Base-by-base conservation (phyloP, 2,888 invertebrate species). In the Drosophila acutilabella region DNA sequence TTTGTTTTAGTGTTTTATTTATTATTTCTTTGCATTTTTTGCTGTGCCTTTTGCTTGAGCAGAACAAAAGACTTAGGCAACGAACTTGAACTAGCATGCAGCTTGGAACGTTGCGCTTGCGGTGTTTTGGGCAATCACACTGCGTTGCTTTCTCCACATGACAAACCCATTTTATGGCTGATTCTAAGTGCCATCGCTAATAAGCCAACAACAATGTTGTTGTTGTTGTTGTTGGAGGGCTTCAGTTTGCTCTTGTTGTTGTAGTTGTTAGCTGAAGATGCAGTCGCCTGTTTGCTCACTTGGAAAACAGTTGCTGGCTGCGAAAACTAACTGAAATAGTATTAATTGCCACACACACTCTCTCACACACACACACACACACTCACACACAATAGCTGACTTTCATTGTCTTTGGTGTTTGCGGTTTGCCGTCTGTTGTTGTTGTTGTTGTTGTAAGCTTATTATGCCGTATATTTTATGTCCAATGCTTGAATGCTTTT, bases 131-230 rank as follows among this genome's bases (percentile, higher is more conserved):
- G 60, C 50, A 72, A 42, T 18, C 60, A 50, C 56, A 65, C 58
- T 58, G 72, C 64, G 78, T 83, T 78, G 84, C 81, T 81, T 81
- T 81, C 81, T 69, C 81, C 66, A 71, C 76, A 70, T 64, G 81
- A 73, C 86, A 65, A 72, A 61, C 60, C 64, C 48, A 57, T 48
- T 71, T 50, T 50, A 50, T 30, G 30, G 71, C 50, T 54, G 51
- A 82, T 81, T 81, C 81, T 81, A 82, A 86, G 72, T 88, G 77
- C 64, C 86, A 60, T 36, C 33, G 80, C 86, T 85, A 81, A 88
- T 78, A 88, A 88, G 71, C 78, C 78, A 62, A 44, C 64, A 57
- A 30, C 52, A 53, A 3, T 40, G 40, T 4, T 18, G 30, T 40
- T 57, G 59, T 48, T 54, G 52, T 44, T 52, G 38, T 33, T 13